Conservation (phyloP, 2,113 vertebrate species). For the Microcebus jonahi region DNA sequence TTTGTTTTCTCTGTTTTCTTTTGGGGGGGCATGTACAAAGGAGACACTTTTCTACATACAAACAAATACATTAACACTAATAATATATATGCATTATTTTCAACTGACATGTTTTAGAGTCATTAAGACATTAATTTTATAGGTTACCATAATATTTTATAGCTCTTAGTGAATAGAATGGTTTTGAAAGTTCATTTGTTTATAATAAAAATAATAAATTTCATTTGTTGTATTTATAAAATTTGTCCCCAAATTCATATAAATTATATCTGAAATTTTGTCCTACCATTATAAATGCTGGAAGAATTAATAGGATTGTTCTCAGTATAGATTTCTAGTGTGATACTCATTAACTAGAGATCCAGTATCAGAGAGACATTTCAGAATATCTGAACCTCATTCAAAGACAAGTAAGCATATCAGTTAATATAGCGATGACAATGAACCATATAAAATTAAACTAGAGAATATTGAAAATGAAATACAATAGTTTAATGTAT, state of each 20-base stretch:
- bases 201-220: not conserved
- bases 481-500: not conserved
- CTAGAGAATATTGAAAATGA: not conserved
- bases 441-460: not conserved
- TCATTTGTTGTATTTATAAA: conserved; percentile 5
- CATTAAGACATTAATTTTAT: not conserved
- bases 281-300: not conserved
- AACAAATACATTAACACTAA: not conserved
- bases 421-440: not conserved
- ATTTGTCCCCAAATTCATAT: not conserved
- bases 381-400: not conserved
- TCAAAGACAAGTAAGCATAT: not conserved
- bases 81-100: not conserved
- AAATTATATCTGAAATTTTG: not conserved
- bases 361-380: conserved; percentile 33
- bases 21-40: not conserved
- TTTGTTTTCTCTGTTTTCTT: not conserved
- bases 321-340: not conserved
- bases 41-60: not conserved
- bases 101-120: not conserved
- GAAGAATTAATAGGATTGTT: not conserved
- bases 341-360: not conserved
- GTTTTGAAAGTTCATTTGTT: not conserved
- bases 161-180: not conserved
- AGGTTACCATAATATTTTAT: not conserved